Evolutionary conservation across 2,888 invertebrate species (phyloP).

Genomic region (Parnassius orleans): DNA sequence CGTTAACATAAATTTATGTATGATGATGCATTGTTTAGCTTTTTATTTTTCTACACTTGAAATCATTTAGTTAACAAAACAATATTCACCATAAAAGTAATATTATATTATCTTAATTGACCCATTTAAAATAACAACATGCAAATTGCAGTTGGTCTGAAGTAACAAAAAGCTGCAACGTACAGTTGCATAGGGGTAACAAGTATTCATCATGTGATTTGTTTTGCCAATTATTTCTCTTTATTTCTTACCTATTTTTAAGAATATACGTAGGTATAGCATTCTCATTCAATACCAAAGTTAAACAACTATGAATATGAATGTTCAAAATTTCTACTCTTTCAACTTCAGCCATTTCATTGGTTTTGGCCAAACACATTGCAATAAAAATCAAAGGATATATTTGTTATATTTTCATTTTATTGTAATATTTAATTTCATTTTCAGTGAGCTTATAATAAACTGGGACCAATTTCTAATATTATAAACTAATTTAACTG

Average conservation of each 20-base stretch:
- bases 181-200: constrained; percentile 10
- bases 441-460: constrained; percentile 45
- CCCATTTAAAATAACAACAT: constrained; percentile 30
- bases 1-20: too few species aligned
- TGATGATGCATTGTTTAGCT: too few species aligned
- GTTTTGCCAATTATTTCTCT: constrained; percentile 1
- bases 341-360: constrained; percentile 5
- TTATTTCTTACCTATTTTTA: too few species aligned
- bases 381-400: constrained; percentile 2
- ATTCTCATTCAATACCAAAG: background rate
- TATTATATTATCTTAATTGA: background rate
- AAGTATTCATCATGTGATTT: constrained; percentile 18
- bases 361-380: background rate
- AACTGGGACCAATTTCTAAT: constrained; percentile 69
- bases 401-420: constrained; percentile 1
- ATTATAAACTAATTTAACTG: constrained; percentile 45
- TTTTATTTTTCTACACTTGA: too few species aligned
- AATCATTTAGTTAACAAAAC: too few species aligned
- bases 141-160: constrained; percentile 60
- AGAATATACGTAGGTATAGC: too few species aligned
- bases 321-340: background rate
- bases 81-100: too few species aligned
- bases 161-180: constrained; percentile 34
- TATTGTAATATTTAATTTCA: constrained; percentile 13
- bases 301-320: background rate